These are phyloP conservation scores for Orchesella flavescens DNA, from an alignment of 2,888 invertebrate genomes.

Conservation along the genomic window DNA sequence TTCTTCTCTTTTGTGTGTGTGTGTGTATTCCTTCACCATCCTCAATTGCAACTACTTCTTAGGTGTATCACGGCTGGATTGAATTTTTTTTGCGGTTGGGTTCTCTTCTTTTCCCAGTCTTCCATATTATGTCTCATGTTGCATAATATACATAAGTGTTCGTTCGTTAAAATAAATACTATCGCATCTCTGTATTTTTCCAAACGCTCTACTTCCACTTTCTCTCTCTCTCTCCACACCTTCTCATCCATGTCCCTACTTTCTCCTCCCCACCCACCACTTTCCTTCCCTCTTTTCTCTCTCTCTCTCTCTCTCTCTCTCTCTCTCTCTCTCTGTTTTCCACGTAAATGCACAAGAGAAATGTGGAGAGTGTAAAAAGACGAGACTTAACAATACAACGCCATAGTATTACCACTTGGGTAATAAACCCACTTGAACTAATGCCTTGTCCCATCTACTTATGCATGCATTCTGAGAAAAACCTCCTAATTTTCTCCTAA, in stretches of 20 bases:
- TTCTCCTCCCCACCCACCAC: slow-evolving; percentile 7
- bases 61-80: too few species aligned
- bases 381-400: not conserved
- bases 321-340: not conserved
- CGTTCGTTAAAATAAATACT: too few species aligned
- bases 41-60: too few species aligned
- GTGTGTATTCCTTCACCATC: too few species aligned
- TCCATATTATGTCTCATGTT: too few species aligned
- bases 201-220: not conserved
- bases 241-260: not conserved
- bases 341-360: not conserved
- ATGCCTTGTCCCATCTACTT: slow-evolving; percentile 53
- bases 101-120: too few species aligned
- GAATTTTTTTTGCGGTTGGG: too few species aligned
- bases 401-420: slow-evolving; percentile 5
- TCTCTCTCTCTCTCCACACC: not conserved
- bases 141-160: too few species aligned
- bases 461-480: slow-evolving; percentile 28
- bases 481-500: slow-evolving; percentile 41
- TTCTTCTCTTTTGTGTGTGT: too few species aligned
- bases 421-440: slow-evolving; percentile 55
- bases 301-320: not conserved
- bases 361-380: slow-evolving; percentile 1
- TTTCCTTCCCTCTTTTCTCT: not conserved
- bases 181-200: too few species aligned